Evolutionary conservation across 2,797 vertebrate genomes (phyloP), one percentile per base, ranked within the genome.

Genomic region (Darevskia nairensis): DNA sequence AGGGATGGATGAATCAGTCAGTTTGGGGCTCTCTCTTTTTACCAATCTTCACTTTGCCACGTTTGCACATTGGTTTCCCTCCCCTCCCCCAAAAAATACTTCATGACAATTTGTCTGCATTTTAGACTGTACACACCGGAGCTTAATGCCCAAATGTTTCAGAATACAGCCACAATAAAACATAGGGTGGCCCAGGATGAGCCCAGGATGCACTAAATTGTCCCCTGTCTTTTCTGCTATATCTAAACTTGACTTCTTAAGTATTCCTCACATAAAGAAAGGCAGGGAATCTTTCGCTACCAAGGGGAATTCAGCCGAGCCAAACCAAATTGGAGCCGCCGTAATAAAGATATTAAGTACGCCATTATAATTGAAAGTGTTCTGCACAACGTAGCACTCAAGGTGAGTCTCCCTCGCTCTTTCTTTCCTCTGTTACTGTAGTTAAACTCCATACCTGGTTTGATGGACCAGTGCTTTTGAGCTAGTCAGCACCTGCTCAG

Each of bases 401-500:
- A 88, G 84, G 91, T 85, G 89, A 92, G 71, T 85, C 86, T 80
- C 88, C 91, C 74, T 39, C n/a, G 15, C 46, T 83, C 64, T 44
- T 13, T 6, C 87, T 79, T 68, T 29, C 46, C 71, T 68, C 88
- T 85, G 91, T 88, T 91, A 91, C 90, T 93, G 88, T 87, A 80
- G 71, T 90, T 85, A 94, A 95, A 96, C 84, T 82, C 85, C 87
- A 89, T 92, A 95, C 93, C 95, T 97, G 89, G 94, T 96, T 90
- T 94, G 95, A 95, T 84, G 92, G 95, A 92, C 95, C 91, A 89
- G 84, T 44, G 86, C 93, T 95, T 96, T 96, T 93, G 96, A 97
- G 97, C 96, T 94, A 96, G 96, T 97, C 96, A 97, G 97, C 98
- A 98, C 98, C 98, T 97, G 97, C 98, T 98, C 95, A 98, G 94